Percentiles rank a stretch among this genome's conserved stretches.
These are phyloP conservation scores for Cecropterus lyciades DNA, from an alignment of 1,140 invertebrate genomes.

Conservation along the genomic window DNA sequence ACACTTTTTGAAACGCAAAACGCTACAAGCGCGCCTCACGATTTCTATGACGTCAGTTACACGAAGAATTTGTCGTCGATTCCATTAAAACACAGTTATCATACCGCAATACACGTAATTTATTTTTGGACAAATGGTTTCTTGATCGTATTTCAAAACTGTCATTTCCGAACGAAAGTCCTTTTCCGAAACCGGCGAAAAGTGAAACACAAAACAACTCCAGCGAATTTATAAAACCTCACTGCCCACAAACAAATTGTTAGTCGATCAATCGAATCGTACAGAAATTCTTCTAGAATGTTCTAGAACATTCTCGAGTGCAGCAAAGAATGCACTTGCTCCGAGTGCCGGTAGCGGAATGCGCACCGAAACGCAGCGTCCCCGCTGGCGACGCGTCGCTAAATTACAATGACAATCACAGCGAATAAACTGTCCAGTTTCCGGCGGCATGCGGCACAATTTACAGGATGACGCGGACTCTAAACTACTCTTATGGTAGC, in stretches of 20 bases:
- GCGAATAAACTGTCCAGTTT: conserved; percentile 54
- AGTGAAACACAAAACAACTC: background rate
- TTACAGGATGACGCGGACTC: conserved; percentile 5
- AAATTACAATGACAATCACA: conserved; percentile 71
- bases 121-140: too few relatives aligned
- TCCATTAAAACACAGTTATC: background rate
- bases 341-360: conserved; percentile 27
- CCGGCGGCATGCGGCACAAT: conserved; percentile 48
- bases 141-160: background rate
- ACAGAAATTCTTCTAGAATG: conserved; percentile 8
- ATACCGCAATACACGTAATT: background rate
- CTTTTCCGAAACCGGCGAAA: background rate
- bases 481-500: too few relatives aligned
- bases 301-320: conserved; percentile 1
- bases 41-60: background rate
- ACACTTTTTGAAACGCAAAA: too few relatives aligned
- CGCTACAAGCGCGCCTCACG: too few relatives aligned
- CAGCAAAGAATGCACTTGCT: conserved; percentile 11
- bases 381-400: conserved; percentile 39
- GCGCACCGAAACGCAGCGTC: conserved; percentile 26
- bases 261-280: background rate
- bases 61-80: conserved; percentile 6
- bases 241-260: too few relatives aligned
- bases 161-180: background rate
- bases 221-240: too few relatives aligned